A percentile compares a stretch with the other conserved stretches of the same genome.
Conservation (phyloP, 2,113 vertebrate genomes). For the Corynorhinus townsendii region DNA sequence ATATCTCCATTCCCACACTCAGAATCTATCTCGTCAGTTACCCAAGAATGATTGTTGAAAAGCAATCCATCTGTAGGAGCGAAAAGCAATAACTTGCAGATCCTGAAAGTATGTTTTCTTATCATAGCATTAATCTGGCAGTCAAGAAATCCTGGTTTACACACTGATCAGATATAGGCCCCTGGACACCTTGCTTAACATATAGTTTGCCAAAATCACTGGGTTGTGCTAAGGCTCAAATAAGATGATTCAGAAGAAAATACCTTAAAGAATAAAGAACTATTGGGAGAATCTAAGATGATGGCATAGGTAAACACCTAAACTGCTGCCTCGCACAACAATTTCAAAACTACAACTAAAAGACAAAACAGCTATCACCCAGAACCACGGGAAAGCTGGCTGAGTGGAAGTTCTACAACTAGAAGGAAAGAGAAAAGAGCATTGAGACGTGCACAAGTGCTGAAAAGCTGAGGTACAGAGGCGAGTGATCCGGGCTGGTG, state of each 20-base stretch:
- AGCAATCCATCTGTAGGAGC: not conserved
- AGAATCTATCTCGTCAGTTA: not conserved
- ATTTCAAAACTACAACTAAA: too few relatives aligned
- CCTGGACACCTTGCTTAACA: not conserved
- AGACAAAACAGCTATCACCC: too few relatives aligned
- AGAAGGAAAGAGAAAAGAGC: too few relatives aligned
- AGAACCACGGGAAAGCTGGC: too few relatives aligned
- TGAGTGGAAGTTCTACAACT: too few relatives aligned
- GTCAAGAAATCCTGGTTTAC: not conserved
- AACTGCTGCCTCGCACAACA: too few relatives aligned
- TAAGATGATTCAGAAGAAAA: not conserved
- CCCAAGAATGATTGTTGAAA: not conserved
- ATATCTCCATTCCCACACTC: not conserved
- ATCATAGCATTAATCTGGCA: not conserved
- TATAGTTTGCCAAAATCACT: not conserved
- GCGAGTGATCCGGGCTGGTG: too few relatives aligned
- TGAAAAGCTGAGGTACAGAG: too few relatives aligned
- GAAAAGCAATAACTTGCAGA: not conserved
- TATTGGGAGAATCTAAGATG: too few relatives aligned
- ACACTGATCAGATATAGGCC: not conserved
- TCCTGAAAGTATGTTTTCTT: not conserved
- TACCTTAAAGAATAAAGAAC: not conserved
- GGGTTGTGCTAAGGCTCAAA: not conserved
- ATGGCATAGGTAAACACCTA: too few relatives aligned
- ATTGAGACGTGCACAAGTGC: too few relatives aligned